Conservation (phyloP, 2,113 vertebrate species). For the Budorcas taxicolor region DNA sequence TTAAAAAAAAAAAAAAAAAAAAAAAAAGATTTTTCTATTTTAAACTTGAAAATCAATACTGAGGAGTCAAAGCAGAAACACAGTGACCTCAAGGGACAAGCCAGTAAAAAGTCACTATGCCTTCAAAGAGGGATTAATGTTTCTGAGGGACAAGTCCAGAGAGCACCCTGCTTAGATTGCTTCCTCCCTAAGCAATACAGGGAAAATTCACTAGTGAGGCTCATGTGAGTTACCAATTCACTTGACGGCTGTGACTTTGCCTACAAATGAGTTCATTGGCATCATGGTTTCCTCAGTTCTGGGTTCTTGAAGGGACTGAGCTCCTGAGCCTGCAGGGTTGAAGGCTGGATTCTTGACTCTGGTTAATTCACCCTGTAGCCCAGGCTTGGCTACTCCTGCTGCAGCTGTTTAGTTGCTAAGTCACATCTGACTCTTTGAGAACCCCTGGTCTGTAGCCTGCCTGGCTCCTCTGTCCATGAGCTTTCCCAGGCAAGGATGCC, state of each 20-base stretch:
- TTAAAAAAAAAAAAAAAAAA: not conserved
- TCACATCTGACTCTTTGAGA: not conserved
- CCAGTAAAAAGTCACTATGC: not conserved
- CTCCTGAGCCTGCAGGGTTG: not conserved
- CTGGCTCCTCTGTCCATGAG: not conserved
- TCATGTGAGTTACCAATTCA: accelerated
- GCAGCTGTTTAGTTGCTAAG: not conserved
- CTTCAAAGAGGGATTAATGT: accelerated
- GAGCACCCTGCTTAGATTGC: not conserved
- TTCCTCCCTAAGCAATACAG: accelerated
- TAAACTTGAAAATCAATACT: not conserved
- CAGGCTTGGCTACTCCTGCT: not conserved
- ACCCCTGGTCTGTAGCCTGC: not conserved
- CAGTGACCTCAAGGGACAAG: accelerated
- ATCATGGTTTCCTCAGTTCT: accelerated
- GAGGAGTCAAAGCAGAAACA: not conserved
- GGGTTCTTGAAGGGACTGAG: not conserved
- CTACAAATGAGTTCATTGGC: not conserved
- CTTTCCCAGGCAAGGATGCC: not conserved
- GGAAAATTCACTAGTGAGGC: not conserved
- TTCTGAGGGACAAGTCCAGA: accelerated
- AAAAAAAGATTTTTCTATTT: not conserved
- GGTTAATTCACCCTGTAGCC: accelerated
- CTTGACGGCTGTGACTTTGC: not conserved
- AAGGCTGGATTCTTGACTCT: not conserved